Evolutionary conservation across 37 sponge, comb jelly and placozoan species (phyloP), one percentile per base, ranked within the genome.

Genomic region (Aphrocallistes beatrix): DNA sequence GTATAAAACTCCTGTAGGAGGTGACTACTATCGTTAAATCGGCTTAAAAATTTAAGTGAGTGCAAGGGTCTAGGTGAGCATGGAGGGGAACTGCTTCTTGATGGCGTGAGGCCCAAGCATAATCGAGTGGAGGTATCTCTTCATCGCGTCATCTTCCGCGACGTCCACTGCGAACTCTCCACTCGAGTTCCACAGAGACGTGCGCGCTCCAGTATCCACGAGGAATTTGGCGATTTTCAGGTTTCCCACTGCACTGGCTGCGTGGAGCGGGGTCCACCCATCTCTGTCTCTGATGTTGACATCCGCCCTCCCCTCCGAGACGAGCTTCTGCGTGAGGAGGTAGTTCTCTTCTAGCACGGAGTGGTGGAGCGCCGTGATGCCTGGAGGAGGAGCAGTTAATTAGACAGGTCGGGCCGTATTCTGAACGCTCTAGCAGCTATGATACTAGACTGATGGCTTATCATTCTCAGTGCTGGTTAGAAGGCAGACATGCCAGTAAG

Each of bases 81-180:
- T 60, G 3, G 75, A 3, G 25, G 75, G 75, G 75, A 60, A 60
- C 6, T 30, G 75, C 75, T 60, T 60, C 75, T 86, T 86, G 82
- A 39, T 40, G 36, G 81, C 13, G 13, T 50, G 85, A 28, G 93
- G 89, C 0, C 92, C 94, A 0, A 94, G 84, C 94, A 94, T 94
- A 21, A 87, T 90, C 38, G 85, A 86, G 82, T 94, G 87, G 17
- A 94, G 51, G 36, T 91, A 84, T 51, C 85, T 84, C 39, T 90
- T 90, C 88, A 94, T 91, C 0, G 90, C 89, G 38, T 86, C 86
- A 36, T 90, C 94, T 25, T 87, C 86, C 0, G 94, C 89, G 1
- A 94, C 88, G 51, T 94, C 94, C 0, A 91, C 94, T 13, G 94
- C 92, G 83, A 94, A 94, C 30, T 91, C 94, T 85, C 92, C 90